phyloP scores from a whole-genome alignment of 2,888 invertebrate species.

The Brenthis daphne region DNA sequence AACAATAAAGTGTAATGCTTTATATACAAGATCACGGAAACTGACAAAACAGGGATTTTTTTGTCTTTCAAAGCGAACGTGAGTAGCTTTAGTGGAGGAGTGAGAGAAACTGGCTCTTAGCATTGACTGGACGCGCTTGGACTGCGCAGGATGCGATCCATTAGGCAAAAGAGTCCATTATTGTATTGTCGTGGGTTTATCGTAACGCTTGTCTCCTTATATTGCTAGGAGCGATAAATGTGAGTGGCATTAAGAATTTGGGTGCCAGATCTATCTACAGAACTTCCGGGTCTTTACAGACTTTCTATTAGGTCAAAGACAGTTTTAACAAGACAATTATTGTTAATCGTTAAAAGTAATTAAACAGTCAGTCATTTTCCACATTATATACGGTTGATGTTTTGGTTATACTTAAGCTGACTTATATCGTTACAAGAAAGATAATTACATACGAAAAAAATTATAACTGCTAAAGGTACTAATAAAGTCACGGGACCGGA shows the following conservation, averaged over 20 bases:
- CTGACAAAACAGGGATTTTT: slow-evolving; percentile 38
- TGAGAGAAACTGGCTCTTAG: slow-evolving; percentile 65
- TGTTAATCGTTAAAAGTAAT: background rate
- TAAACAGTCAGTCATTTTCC: background rate
- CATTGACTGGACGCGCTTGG: slow-evolving; percentile 76
- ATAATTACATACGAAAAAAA: slow-evolving; percentile 29
- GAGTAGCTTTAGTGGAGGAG: slow-evolving; percentile 47
- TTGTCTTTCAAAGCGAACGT: slow-evolving; percentile 42
- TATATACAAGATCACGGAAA: slow-evolving; percentile 43
- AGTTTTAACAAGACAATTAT: background rate
- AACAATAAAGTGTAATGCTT: slow-evolving; percentile 45
- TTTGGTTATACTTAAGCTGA: background rate
- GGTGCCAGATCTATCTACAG: slow-evolving; percentile 14
- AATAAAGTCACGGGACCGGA: slow-evolving; percentile 70
- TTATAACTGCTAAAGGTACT: slow-evolving; percentile 45
- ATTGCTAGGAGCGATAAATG: slow-evolving; percentile 58
- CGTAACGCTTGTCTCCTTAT: slow-evolving; percentile 70
- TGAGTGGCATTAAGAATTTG: slow-evolving; percentile 23
- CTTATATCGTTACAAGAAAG: background rate
- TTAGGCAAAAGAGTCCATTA: slow-evolving; percentile 78
- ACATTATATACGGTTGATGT: background rate
- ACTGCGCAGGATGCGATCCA: slow-evolving; percentile 73
- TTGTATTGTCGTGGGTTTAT: slow-evolving; percentile 80
- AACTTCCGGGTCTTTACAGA: slow-evolving; percentile 6
- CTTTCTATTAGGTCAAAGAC: background rate